Evolutionary conservation across 2,113 vertebrate genomes (phyloP).

Genomic region (Enhydra lutris): DNA sequence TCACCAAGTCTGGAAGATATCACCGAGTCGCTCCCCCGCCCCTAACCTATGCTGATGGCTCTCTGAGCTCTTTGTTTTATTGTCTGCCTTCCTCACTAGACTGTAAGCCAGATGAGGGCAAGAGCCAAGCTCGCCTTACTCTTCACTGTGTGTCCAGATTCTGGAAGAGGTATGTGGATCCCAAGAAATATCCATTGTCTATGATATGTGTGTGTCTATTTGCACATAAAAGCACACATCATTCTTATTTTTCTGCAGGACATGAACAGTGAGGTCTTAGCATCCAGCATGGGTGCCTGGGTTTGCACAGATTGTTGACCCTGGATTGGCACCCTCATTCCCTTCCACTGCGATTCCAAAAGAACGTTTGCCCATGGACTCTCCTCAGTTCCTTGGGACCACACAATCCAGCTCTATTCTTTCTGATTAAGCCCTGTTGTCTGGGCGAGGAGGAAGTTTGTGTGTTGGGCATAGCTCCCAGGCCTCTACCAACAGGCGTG

Average conservation of each 20-base stretch:
- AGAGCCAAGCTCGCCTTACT: not conserved
- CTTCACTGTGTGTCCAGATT: not conserved
- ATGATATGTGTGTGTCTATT: not conserved
- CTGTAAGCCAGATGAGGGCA: not conserved
- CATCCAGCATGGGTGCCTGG: not conserved
- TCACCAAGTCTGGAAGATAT: not conserved
- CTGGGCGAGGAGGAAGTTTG: not conserved
- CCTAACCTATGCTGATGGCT: not conserved
- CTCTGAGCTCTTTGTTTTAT: not conserved
- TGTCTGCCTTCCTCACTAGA: not conserved
- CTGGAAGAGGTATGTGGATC: not conserved
- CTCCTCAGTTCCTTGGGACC: not conserved
- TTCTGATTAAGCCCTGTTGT: not conserved
- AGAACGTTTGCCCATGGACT: not conserved
- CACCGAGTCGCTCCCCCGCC: not conserved
- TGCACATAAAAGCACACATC: not conserved
- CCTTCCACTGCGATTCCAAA: not conserved
- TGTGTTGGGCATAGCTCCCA: not conserved
- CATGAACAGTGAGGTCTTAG: not conserved
- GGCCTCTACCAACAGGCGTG: not conserved
- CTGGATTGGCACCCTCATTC: not conserved
- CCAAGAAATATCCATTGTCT: not conserved
- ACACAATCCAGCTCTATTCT: not conserved
- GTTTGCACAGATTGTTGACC: not conserved
- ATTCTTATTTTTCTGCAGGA: not conserved